Percentiles rank a stretch among this genome's conserved stretches.
Conservation (phyloP, 1,140 invertebrate genomes). For the Sipha flava region DNA sequence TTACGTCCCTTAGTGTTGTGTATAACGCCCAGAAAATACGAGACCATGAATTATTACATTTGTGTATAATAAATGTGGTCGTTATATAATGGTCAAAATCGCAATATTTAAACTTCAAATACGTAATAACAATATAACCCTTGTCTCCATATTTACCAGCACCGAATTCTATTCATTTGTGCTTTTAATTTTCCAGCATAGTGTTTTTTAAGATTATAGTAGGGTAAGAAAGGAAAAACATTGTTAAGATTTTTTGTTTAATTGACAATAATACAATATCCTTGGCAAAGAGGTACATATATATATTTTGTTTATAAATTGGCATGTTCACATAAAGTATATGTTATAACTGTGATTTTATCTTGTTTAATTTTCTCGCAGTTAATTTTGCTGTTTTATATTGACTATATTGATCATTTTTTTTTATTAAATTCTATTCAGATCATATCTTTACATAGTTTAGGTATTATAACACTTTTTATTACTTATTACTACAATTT, state of each 20-base stretch:
- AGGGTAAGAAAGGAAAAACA: too few species aligned
- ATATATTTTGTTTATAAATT: not conserved
- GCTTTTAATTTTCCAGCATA: not conserved
- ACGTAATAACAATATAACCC: not conserved
- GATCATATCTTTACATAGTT: too few species aligned
- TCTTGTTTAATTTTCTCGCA: not conserved
- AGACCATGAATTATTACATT: slow-evolving; percentile 1
- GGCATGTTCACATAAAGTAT: not conserved
- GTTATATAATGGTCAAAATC: not conserved
- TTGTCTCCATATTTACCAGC: not conserved
- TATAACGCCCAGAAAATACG: slow-evolving; percentile 7
- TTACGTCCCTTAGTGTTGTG: slow-evolving; percentile 1
- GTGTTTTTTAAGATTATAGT: not conserved
- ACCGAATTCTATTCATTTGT: not conserved
- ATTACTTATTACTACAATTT: too few species aligned
- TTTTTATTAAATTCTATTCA: too few species aligned
- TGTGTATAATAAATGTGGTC: slow-evolving; percentile 13
- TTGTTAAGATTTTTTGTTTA: too few species aligned
- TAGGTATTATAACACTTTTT: too few species aligned
- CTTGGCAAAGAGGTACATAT: not conserved
- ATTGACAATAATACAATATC: too few species aligned
- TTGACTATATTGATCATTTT: too few species aligned
- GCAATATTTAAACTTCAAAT: slow-evolving; percentile 20
- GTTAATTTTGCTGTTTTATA: not conserved
- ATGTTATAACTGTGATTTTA: not conserved